Evolutionary conservation across 1,140 invertebrate species (phyloP).

Genomic region (Choristoneura fumiferana): DNA sequence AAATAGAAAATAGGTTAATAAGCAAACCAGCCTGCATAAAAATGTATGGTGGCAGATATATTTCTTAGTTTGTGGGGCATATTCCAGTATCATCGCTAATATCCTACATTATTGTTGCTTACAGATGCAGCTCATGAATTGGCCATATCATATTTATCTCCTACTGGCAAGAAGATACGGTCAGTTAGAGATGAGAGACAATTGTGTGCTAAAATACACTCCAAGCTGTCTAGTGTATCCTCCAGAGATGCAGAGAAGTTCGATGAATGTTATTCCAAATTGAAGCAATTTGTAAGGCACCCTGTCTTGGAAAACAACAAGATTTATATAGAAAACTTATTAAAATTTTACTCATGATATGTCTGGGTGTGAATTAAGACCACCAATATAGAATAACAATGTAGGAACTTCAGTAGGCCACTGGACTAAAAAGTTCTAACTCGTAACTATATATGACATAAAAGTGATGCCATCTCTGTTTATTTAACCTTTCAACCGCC

Average conservation of each 20-base stretch:
- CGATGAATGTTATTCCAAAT: slow-evolving; percentile 67
- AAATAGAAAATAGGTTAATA: too few species aligned
- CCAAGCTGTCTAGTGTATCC: slow-evolving; percentile 49
- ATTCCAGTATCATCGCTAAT: neutral
- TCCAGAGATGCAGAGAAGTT: slow-evolving; percentile 70
- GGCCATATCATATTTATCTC: slow-evolving; percentile 68
- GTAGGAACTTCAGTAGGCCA: too few species aligned
- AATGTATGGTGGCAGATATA: neutral
- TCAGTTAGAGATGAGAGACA: slow-evolving; percentile 55
- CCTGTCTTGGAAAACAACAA: too few species aligned
- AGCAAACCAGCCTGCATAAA: too few species aligned
- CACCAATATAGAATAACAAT: too few species aligned
- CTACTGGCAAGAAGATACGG: slow-evolving; percentile 48
- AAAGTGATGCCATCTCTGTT: too few species aligned
- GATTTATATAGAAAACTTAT: too few species aligned
- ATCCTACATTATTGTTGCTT: slow-evolving; percentile 25
- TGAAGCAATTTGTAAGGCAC: slow-evolving; percentile 68
- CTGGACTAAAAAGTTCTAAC: too few species aligned
- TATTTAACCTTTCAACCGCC: too few species aligned
- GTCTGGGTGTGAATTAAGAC: too few species aligned
- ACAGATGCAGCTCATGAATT: slow-evolving; percentile 71
- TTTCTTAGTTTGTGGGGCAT: slow-evolving; percentile 3
- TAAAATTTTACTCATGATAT: too few species aligned
- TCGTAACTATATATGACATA: too few species aligned
- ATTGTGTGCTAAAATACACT: slow-evolving; percentile 66